These are phyloP conservation scores for Diploscapter pachys DNA, from an alignment of 1,140 invertebrate species.

Conservation along the genomic window DNA sequence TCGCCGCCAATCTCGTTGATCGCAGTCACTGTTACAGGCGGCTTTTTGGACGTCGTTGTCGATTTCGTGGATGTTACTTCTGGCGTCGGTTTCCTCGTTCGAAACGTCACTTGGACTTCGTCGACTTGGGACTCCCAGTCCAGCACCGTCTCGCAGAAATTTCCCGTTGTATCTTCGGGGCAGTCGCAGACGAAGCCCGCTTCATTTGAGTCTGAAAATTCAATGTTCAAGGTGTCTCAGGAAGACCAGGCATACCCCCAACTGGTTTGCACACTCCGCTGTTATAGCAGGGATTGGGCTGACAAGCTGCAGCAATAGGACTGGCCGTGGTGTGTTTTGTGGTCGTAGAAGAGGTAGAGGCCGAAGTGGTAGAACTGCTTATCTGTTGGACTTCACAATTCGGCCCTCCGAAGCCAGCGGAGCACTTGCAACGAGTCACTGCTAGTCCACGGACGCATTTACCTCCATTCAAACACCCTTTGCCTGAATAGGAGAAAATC, in stretches of 20 bases:
- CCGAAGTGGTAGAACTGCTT: slow-evolving; percentile 1
- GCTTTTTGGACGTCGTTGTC: no score
- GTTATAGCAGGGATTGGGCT: slow-evolving; percentile 33
- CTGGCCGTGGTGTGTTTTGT: slow-evolving; percentile 1
- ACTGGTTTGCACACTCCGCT: slow-evolving; percentile 24
- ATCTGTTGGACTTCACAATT: slow-evolving; percentile 19
- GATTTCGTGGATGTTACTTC: no score
- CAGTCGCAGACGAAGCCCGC: slow-evolving; percentile 30
- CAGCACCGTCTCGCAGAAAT: slow-evolving; percentile 25
- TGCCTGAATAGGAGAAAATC: not conserved
- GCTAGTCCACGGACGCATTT: not conserved
- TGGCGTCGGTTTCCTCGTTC: no score
- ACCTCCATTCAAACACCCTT: slow-evolving; percentile 20
- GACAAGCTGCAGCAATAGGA: slow-evolving; percentile 10
- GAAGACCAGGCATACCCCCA: slow-evolving; percentile 7
- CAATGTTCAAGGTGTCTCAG: not conserved
- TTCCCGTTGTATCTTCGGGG: slow-evolving; percentile 13
- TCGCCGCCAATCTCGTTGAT: not conserved
- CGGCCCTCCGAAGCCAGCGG: slow-evolving; percentile 23
- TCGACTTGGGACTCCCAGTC: not conserved
- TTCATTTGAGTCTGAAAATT: slow-evolving; percentile 23
- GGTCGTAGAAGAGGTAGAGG: no score
- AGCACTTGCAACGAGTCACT: slow-evolving; percentile 9
- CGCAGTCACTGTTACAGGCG: slow-evolving; percentile 7
- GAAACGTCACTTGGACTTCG: no score